Evolutionary conservation across 2,797 vertebrate genomes (phyloP).

Genomic region (Notolepis coatsorum): DNA sequence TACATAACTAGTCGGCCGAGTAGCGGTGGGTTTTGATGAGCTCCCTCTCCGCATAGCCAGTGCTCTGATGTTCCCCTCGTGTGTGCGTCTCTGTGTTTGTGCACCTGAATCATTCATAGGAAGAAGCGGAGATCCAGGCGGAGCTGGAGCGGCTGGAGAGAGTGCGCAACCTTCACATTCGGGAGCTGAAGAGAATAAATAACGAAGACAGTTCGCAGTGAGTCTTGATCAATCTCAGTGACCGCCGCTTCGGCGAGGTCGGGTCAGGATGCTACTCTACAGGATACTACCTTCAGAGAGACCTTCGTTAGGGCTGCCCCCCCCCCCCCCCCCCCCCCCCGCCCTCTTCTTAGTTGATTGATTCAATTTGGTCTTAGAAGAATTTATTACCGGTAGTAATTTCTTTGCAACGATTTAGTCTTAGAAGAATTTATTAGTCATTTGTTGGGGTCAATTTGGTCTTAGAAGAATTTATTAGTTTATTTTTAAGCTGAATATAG

Average conservation of each 20-base stretch:
- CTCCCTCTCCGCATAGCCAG: slow-evolving; percentile 48
- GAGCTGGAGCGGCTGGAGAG: slow-evolving; percentile 99
- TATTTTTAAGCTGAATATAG: no score
- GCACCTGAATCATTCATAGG: slow-evolving; percentile 88
- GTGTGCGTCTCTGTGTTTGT: slow-evolving; percentile 62
- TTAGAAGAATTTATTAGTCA: no score
- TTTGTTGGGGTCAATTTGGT: no score
- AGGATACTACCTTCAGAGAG: neutral
- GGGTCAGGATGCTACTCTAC: slow-evolving; percentile 19
- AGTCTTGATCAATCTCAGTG: slow-evolving; percentile 69
- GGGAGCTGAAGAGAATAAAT: slow-evolving; percentile 99
- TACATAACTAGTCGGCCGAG: slow-evolving; percentile 48
- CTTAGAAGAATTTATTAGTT: no score
- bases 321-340: no score
- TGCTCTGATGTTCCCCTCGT: slow-evolving; percentile 61
- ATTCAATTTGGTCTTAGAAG: no score
- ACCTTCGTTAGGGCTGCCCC: no score
- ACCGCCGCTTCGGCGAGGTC: slow-evolving; percentile 41
- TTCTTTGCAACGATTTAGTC: no score
- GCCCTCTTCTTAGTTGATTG: no score
- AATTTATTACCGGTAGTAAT: no score
- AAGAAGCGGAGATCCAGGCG: slow-evolving; percentile 99
- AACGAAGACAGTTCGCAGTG: slow-evolving; percentile 99
- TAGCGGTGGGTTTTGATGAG: slow-evolving; percentile 60
- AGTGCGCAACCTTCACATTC: slow-evolving; percentile 99